A percentile compares a stretch with the other conserved stretches of the same genome.
Evolutionary conservation across 2,888 invertebrate genomes (phyloP).

Genomic region (Perithous albicinctus): DNA sequence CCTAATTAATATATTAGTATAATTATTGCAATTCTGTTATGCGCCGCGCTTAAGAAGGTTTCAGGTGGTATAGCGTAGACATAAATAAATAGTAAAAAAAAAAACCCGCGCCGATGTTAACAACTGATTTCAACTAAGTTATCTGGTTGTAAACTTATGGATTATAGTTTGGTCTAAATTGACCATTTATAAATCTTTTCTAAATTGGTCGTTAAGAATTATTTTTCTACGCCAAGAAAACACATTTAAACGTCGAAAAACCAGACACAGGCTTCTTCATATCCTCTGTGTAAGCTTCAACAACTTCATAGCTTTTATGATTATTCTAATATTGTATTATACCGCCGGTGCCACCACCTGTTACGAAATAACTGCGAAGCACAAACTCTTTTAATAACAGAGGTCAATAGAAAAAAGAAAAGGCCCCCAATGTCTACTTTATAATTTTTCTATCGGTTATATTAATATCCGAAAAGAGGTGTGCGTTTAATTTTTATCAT

Average conservation of each 20-base stretch:
- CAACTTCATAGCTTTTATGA: background rate
- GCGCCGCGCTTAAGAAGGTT: background rate
- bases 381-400: background rate
- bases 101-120: background rate
- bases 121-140: background rate
- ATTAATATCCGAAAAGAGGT: constrained; percentile 17
- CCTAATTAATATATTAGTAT: constrained; percentile 22
- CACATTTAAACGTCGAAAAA: background rate
- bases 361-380: background rate
- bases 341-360: background rate
- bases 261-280: background rate
- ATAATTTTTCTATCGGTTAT: background rate
- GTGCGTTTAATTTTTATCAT: background rate
- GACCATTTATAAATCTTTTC: no score
- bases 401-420: constrained; percentile 5
- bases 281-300: background rate
- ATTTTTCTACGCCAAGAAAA: background rate
- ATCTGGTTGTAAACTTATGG: background rate
- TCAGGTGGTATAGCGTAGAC: background rate
- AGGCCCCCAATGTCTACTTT: background rate
- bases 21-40: constrained; percentile 29
- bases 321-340: constrained; percentile 1
- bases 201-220: background rate
- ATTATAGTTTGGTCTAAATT: no score
- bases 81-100: background rate